Percentiles rank a stretch among this genome's conserved stretches.
These are phyloP conservation scores for Alloscopus bannaensis DNA, from an alignment of 2,888 invertebrate genomes.

Conservation along the genomic window DNA sequence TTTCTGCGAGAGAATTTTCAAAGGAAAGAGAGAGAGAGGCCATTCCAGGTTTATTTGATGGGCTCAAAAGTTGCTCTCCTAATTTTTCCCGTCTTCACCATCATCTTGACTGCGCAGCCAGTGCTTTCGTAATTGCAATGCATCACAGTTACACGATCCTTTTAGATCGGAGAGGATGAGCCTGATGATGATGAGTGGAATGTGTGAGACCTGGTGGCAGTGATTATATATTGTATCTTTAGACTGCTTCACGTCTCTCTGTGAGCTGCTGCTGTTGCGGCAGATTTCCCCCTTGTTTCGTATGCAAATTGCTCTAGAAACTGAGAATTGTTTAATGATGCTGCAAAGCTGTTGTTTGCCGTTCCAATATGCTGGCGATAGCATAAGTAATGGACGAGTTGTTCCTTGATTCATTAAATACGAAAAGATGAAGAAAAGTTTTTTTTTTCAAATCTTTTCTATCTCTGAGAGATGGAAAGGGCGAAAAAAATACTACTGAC, in stretches of 20 bases:
- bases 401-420: constrained; percentile 62
- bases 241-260: constrained; percentile 56
- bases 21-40: no score
- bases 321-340: constrained; percentile 66
- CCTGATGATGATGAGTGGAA: constrained; percentile 63
- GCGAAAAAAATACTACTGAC: constrained; percentile 42
- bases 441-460: no score
- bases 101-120: no score
- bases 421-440: constrained; percentile 34
- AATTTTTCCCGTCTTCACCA: no score
- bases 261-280: constrained; percentile 57
- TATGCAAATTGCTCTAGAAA: constrained; percentile 67
- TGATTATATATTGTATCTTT: constrained; percentile 63
- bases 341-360: constrained; percentile 52
- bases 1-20: no score
- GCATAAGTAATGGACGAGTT: constrained; percentile 37
- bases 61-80: no score
- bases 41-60: no score
- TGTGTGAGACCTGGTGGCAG: constrained; percentile 66
- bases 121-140: constrained; percentile 35
- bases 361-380: constrained; percentile 30
- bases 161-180: constrained; percentile 9
- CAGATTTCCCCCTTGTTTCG: constrained; percentile 62
- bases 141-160: constrained; percentile 43
- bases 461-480: constrained; percentile 43